These are phyloP conservation scores for Calameuta idolon DNA, from an alignment of 2,888 invertebrate species.

Conservation along the genomic window DNA sequence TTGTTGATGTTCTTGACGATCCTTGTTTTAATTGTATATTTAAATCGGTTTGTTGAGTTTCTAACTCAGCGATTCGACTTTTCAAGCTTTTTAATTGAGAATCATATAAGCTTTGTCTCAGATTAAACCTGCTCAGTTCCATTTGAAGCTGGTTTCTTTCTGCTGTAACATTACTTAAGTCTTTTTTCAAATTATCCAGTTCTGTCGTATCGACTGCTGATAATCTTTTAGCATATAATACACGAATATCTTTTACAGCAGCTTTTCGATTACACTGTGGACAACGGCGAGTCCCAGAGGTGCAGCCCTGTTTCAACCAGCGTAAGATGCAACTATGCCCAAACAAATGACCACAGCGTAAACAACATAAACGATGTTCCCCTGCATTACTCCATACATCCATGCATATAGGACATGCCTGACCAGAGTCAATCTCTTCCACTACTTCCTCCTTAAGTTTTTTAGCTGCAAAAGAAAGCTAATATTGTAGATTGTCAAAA, in stretches of 20 bases:
- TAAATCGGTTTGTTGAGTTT: constrained; percentile 39
- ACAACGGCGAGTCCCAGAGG: constrained; percentile 75
- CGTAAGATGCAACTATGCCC: constrained; percentile 83
- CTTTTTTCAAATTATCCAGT: constrained; percentile 72
- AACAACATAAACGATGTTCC: constrained; percentile 84
- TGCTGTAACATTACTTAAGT: constrained; percentile 71
- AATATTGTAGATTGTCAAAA: neutral
- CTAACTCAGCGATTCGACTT: constrained; percentile 48
- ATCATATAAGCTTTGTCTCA: constrained; percentile 63
- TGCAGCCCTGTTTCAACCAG: constrained; percentile 75
- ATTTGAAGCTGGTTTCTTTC: constrained; percentile 73
- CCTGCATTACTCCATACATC: constrained; percentile 91
- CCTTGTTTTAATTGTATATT: constrained; percentile 57
- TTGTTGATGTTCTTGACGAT: constrained; percentile 36
- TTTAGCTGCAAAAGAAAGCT: neutral
- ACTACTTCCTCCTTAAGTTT: neutral
- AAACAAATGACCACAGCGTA: constrained; percentile 94
- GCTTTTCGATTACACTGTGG: constrained; percentile 90
- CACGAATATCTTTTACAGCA: constrained; percentile 76
- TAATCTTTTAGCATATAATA: constrained; percentile 82
- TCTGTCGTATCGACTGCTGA: constrained; percentile 85
- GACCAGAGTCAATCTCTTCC: constrained; percentile 71
- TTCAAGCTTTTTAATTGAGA: constrained; percentile 61
- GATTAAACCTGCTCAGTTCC: constrained; percentile 72
- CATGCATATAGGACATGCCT: constrained; percentile 88